phyloP scores from a whole-genome alignment of 2,888 invertebrate genomes.

The Drosophila neotestacea region DNA sequence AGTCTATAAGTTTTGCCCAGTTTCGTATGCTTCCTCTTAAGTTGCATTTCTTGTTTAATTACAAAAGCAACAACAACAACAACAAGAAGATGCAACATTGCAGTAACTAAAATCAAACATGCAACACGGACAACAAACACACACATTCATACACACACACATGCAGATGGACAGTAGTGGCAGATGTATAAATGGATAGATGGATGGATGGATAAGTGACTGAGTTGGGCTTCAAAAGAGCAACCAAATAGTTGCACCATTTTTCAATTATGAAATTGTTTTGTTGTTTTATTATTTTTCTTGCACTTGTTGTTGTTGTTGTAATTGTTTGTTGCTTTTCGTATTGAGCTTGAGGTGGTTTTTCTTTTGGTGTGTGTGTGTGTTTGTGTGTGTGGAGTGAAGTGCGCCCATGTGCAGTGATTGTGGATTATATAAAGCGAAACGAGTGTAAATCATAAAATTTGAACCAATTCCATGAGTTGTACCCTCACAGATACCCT shows the following conservation, averaged over 20 bases:
- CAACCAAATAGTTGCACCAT: conserved; percentile 34
- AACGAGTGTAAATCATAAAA: conserved; percentile 77
- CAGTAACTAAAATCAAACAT: conserved; percentile 36
- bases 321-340: conserved; percentile 35
- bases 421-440: conserved; percentile 75
- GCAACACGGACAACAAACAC: conserved; percentile 45
- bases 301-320: conserved; percentile 65
- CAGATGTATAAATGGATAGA: conserved; percentile 1
- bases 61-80: conserved; percentile 43
- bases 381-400: conserved; percentile 13
- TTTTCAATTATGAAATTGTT: conserved; percentile 32
- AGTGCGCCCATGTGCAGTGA: conserved; percentile 61
- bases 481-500: conserved; percentile 8
- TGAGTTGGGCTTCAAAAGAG: conserved; percentile 50
- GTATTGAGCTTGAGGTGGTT: conserved; percentile 11
- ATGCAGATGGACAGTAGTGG: conserved; percentile 23
- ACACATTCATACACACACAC: conserved; percentile 6
- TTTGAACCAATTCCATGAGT: conserved; percentile 7
- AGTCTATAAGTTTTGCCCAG: conserved; percentile 22
- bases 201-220: conserved; percentile 38
- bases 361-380: conserved; percentile 3
- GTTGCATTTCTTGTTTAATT: conserved; percentile 39
- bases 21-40: conserved; percentile 62
- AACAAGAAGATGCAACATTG: conserved; percentile 55
- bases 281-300: conserved; percentile 67